Evolutionary conservation across 2,797 vertebrate species (phyloP).

Genomic region (Hippoglossus hippoglossus): DNA sequence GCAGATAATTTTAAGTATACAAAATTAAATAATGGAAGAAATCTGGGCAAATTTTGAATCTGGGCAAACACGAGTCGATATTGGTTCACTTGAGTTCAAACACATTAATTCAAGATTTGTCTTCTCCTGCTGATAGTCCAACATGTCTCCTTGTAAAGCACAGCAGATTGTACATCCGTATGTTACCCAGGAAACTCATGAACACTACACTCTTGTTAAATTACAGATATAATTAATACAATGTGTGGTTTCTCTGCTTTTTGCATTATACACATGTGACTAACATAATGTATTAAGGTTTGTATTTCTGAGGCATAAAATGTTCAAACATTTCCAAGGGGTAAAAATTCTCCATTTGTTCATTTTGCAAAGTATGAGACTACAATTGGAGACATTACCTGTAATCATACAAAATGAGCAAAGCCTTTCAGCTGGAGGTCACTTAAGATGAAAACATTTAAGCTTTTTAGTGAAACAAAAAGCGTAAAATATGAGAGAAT

Average conservation of each 20-base stretch:
- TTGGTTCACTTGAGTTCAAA: constrained; percentile 22
- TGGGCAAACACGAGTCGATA: not conserved
- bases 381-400: too few relatives aligned
- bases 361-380: too few relatives aligned
- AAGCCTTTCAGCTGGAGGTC: too few relatives aligned
- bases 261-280: not conserved
- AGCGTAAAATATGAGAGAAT: constrained; percentile 5
- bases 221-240: not conserved
- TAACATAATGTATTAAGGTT: too few relatives aligned
- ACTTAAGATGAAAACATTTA: too few relatives aligned
- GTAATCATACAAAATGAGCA: too few relatives aligned
- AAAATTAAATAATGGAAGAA: constrained; percentile 3
- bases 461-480: not conserved
- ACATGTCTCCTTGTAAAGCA: constrained; percentile 14
- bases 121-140: constrained; percentile 19
- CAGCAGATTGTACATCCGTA: constrained; percentile 19
- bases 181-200: constrained; percentile 4
- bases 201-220: not conserved
- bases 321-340: too few relatives aligned
- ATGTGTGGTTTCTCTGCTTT: not conserved
- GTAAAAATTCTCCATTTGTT: too few relatives aligned
- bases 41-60: not conserved
- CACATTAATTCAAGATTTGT: constrained; percentile 26
- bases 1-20: not conserved
- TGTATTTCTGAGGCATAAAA: not conserved